A percentile compares a stretch with the other conserved stretches of the same genome.
Evolutionary conservation across 2,888 invertebrate species (phyloP).

Genomic region (Heliconius hortense): DNA sequence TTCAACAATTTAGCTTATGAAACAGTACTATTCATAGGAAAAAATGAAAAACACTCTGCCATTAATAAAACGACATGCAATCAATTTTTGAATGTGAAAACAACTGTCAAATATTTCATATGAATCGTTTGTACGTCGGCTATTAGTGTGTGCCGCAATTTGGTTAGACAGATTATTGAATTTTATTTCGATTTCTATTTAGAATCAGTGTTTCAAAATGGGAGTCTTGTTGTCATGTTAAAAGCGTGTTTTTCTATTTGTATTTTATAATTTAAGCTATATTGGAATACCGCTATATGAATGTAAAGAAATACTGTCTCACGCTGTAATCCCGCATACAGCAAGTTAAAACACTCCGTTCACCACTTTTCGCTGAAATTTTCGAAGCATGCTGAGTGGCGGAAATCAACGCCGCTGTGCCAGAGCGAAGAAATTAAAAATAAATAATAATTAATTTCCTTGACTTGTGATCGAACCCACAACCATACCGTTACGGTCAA

Average conservation of each 20-base stretch:
- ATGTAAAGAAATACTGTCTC: too few species aligned
- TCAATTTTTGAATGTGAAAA: conserved; percentile 26
- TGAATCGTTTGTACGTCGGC: conserved; percentile 20
- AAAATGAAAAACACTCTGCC: conserved; percentile 11
- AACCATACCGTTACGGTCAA: too few species aligned
- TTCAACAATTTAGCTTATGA: conserved; percentile 1
- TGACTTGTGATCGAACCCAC: too few species aligned
- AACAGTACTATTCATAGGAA: neutral
- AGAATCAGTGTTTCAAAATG: neutral
- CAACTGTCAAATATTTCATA: conserved; percentile 28
- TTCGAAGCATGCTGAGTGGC: neutral
- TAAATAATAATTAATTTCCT: too few species aligned
- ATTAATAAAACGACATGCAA: conserved; percentile 24
- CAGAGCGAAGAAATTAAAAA: too few species aligned
- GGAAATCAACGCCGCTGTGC: neutral
- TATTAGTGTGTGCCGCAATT: conserved; percentile 19
- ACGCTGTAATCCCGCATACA: too few species aligned
- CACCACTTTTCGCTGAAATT: too few species aligned
- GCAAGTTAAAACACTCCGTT: too few species aligned
- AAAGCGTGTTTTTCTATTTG: neutral
- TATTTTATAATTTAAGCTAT: neutral
- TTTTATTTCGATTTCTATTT: conserved; percentile 4
- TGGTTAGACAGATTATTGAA: conserved; percentile 19
- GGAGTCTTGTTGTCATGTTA: neutral
- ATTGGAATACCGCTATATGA: neutral